Evolutionary conservation across 2,113 vertebrate species (phyloP).

Genomic region (Paraplagusia blochii): DNA sequence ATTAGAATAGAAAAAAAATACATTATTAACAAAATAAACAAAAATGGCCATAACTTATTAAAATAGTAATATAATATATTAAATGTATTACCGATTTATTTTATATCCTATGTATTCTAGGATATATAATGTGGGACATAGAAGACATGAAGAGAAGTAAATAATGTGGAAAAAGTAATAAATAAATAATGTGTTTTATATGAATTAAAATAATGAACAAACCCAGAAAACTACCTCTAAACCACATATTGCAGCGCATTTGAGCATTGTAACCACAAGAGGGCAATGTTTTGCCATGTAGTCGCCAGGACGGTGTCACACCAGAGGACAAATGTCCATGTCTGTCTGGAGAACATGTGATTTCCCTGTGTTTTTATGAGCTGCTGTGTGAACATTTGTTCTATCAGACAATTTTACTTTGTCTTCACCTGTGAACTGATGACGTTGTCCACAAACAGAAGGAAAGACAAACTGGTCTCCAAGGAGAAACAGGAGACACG

Average conservation of each 20-base stretch:
- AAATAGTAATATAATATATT: no score
- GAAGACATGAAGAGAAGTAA: no score
- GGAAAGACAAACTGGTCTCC: slow-evolving; percentile 34
- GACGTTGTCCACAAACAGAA: slow-evolving; percentile 54
- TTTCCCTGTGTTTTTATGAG: slow-evolving; percentile 32
- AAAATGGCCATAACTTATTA: no score
- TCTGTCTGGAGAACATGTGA: slow-evolving; percentile 49
- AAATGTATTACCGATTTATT: no score
- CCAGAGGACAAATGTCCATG: slow-evolving; percentile 36
- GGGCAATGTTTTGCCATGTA: slow-evolving; percentile 47
- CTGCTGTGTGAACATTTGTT: slow-evolving; percentile 7
- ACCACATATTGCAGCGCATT: not conserved
- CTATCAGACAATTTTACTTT: slow-evolving; percentile 15
- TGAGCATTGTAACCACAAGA: slow-evolving; percentile 17
- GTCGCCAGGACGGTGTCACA: not conserved
- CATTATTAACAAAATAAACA: no score
- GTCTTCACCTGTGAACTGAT: slow-evolving; percentile 33
- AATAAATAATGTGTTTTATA: no score
- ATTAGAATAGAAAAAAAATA: no score
- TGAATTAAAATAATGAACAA: no score
- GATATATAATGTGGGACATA: no score
- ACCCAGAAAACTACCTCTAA: no score
- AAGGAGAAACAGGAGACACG: slow-evolving; percentile 31
- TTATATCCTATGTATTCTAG: no score
- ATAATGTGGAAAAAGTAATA: no score